These are phyloP conservation scores for Halictus rubicundus DNA, from an alignment of 1,140 invertebrate genomes.

Conservation along the genomic window DNA sequence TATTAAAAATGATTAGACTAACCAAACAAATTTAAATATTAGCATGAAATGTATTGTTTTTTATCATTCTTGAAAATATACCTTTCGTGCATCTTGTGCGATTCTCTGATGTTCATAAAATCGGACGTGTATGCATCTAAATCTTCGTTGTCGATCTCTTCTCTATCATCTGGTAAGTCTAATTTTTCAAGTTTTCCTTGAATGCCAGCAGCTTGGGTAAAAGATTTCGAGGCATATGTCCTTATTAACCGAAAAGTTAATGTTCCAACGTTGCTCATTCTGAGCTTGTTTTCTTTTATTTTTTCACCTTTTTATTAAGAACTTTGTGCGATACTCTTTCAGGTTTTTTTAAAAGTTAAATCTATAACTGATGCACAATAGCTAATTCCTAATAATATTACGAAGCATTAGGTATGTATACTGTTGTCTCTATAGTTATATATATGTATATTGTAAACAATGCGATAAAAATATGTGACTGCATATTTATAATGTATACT, in stretches of 20 bases:
- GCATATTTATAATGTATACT: too few species aligned
- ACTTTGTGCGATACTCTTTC: too few species aligned
- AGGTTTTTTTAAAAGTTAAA: too few species aligned
- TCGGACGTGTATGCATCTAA: constrained; percentile 78
- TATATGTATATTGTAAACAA: too few species aligned
- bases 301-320: not conserved
- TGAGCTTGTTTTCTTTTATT: not conserved
- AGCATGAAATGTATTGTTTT: not conserved
- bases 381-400: too few species aligned
- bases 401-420: too few species aligned
- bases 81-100: constrained; percentile 74
- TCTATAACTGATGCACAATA: too few species aligned
- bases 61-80: constrained; percentile 34
- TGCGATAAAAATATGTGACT: too few species aligned
- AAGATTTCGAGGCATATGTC: not conserved
- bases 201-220: not conserved
- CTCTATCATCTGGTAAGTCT: not conserved
- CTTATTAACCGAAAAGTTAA: constrained; percentile 14
- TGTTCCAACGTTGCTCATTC: constrained; percentile 21
- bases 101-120: constrained; percentile 76
- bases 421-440: too few species aligned
- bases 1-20: constrained; percentile 5
- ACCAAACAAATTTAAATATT: not conserved
- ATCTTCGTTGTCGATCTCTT: constrained; percentile 64
- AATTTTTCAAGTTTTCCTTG: constrained; percentile 1